A percentile compares a stretch with the other conserved stretches of the same genome.
Evolutionary conservation across 2,113 vertebrate genomes (phyloP).

Genomic region (Ictidomys tridecemlineatus): DNA sequence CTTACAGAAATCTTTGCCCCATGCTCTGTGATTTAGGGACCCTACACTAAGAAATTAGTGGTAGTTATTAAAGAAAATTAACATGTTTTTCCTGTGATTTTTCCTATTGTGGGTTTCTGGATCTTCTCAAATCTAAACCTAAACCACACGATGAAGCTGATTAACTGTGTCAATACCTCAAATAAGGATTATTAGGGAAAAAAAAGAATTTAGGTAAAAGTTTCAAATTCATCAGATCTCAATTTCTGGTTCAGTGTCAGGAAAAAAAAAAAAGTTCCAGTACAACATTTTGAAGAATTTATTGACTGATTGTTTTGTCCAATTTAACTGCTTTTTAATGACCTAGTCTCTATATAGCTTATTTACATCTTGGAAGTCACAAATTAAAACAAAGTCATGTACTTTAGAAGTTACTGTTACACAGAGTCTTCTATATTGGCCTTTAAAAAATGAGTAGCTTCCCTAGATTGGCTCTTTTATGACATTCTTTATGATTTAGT

Average conservation of each 20-base stretch:
- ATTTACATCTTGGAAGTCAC: neutral
- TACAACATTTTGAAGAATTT: neutral
- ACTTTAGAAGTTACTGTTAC: neutral
- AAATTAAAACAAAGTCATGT: neutral
- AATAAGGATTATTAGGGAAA: neutral
- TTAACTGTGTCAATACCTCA: neutral
- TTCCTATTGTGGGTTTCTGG: neutral
- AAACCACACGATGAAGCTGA: neutral
- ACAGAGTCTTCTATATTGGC: neutral
- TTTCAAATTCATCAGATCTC: neutral
- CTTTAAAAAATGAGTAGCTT: neutral
- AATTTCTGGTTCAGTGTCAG: neutral
- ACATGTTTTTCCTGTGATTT: neutral
- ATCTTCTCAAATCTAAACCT: slow-evolving; percentile 18
- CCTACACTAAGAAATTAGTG: neutral
- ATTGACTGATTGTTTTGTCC: neutral
- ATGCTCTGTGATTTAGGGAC: neutral
- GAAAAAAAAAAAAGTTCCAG: neutral
- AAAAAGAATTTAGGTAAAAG: neutral
- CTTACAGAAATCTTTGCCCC: neutral
- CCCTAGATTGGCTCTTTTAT: neutral
- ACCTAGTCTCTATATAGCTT: neutral
- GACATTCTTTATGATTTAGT: neutral
- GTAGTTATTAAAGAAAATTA: neutral
- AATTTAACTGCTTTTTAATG: neutral